A percentile compares a stretch with the other conserved stretches of the same genome.
Evolutionary conservation across 1,140 invertebrate species (phyloP).

Genomic region (Eufriesea mexicana): DNA sequence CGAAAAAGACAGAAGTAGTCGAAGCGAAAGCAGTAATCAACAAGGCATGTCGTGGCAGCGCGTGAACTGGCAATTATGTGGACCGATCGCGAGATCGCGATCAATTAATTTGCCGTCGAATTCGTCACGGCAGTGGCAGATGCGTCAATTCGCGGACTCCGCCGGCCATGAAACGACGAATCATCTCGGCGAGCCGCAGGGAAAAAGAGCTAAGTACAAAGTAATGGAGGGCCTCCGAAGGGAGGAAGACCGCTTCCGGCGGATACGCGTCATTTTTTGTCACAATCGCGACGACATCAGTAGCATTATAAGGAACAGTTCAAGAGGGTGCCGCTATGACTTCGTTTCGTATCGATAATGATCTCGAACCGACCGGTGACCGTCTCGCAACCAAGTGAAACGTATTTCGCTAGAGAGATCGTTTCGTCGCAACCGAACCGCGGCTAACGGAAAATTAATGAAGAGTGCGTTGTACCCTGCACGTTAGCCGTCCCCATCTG

Average conservation of each 20-base stretch:
- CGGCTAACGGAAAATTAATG: conserved; percentile 55
- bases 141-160: conserved; percentile 40
- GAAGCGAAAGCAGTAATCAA: not conserved
- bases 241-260: conserved; percentile 77
- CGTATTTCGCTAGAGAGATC: conserved; percentile 38
- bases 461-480: conserved; percentile 41
- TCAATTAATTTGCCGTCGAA: conserved; percentile 63
- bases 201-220: conserved; percentile 73
- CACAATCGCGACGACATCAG: conserved; percentile 79
- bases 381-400: conserved; percentile 40
- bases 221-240: conserved; percentile 68
- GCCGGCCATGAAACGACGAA: conserved; percentile 65
- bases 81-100: conserved; percentile 30
- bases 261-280: conserved; percentile 82
- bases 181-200: conserved; percentile 66
- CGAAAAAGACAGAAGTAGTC: not conserved
- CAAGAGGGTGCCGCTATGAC: conserved; percentile 29
- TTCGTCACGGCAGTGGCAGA: conserved; percentile 63
- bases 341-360: conserved; percentile 78
- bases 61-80: conserved; percentile 3
- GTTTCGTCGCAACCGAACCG: conserved; percentile 41
- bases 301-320: conserved; percentile 71
- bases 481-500: conserved; percentile 43
- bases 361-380: conserved; percentile 79
- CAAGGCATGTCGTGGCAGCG: not conserved